These are phyloP conservation scores for Aptenodytes forsteri DNA, from an alignment of 2,113 vertebrate species.

Conservation along the genomic window DNA sequence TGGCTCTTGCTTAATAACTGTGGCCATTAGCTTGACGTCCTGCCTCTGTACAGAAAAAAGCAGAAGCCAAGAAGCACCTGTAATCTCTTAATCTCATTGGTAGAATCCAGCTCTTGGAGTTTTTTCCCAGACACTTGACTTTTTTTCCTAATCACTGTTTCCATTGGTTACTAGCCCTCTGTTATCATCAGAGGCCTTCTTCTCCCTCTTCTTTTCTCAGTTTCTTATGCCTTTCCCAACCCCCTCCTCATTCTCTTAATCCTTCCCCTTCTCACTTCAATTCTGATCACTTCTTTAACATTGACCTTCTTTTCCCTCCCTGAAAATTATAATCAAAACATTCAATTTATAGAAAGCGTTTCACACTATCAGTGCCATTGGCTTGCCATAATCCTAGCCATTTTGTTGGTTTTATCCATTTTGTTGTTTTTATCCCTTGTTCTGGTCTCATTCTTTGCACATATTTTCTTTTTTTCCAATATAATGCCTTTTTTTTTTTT, in stretches of 20 bases:
- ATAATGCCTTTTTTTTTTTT: background rate
- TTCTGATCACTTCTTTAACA: background rate
- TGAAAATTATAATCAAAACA: background rate
- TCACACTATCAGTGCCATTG: background rate
- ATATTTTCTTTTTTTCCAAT: background rate
- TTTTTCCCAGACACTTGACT: background rate
- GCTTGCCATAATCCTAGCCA: fast-evolving
- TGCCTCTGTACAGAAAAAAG: background rate
- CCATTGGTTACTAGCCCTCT: background rate
- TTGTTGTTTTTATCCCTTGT: background rate
- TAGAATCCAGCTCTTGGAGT: background rate
- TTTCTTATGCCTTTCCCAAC: background rate
- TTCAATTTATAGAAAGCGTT: background rate
- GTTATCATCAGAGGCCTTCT: background rate
- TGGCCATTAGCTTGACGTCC: background rate
- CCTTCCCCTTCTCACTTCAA: background rate
- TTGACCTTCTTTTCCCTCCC: background rate
- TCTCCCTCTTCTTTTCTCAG: background rate
- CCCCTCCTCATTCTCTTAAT: background rate
- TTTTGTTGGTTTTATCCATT: background rate
- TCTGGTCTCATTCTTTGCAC: background rate
- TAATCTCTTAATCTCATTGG: background rate
- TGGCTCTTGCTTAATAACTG: background rate
- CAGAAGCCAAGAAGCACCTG: background rate
- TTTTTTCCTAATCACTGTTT: background rate